phyloP scores from a whole-genome alignment of 1,140 invertebrate genomes.

The Euura lappo region DNA sequence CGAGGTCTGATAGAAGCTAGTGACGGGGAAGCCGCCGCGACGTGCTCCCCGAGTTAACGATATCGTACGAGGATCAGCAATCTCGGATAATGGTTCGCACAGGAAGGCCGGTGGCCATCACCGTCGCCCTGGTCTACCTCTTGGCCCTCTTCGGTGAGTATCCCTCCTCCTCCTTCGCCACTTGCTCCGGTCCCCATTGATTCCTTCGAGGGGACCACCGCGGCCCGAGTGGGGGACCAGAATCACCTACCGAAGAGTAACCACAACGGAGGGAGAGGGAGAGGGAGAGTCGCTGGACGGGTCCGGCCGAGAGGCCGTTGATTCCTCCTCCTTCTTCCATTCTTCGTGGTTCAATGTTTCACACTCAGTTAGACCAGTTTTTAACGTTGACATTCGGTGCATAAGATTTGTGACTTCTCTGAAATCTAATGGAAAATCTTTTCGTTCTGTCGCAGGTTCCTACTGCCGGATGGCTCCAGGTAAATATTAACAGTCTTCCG shows the following conservation, averaged over 20 bases:
- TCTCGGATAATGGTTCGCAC: not conserved
- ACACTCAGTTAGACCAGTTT: conserved; percentile 6
- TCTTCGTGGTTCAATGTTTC: not conserved
- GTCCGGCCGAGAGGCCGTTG: too few relatives aligned
- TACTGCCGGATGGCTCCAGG: conserved; percentile 57
- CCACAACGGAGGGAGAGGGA: too few relatives aligned
- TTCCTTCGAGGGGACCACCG: not conserved
- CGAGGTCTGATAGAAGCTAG: conserved; percentile 20
- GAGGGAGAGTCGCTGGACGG: too few relatives aligned
- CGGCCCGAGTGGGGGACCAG: too few relatives aligned
- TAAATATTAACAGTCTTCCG: conserved; percentile 26
- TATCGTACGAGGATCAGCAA: conserved; percentile 25
- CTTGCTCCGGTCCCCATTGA: not conserved
- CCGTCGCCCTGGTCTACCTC: conserved; percentile 47
- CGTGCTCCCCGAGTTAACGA: conserved; percentile 26
- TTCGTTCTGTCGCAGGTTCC: conserved; percentile 44
- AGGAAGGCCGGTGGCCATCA: conserved; percentile 57
- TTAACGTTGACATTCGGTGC: not conserved
- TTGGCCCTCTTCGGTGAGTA: conserved; percentile 53
- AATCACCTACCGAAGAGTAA: too few relatives aligned
- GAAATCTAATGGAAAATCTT: not conserved
- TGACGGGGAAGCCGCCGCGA: conserved; percentile 19
- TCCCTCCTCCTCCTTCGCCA: conserved; percentile 20
- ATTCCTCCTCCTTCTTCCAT: not conserved
- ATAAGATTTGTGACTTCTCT: conserved; percentile 12